Evolutionary conservation across 1,140 invertebrate species (phyloP), one percentile per base, ranked within the genome.

Genomic region (Drosophila paulistorum): DNA sequence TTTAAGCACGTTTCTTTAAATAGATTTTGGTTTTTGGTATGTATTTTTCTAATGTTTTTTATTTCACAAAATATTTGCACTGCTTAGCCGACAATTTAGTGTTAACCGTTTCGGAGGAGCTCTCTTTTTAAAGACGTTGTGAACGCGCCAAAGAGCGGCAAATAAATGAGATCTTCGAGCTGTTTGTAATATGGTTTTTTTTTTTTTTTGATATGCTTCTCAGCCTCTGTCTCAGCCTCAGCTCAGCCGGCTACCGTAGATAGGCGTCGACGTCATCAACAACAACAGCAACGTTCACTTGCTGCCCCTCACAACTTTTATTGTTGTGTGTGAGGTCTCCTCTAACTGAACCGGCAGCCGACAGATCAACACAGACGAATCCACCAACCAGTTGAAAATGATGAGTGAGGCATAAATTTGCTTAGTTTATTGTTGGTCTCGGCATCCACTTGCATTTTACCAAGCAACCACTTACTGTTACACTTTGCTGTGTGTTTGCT

Each of bases 141-240:
- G 90, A 71, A 87, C 90, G 78, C 80, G 80, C 81, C 78, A 86
- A 81, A 74, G 78, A 79, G 85, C 85, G 76, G 86, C 90, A 84
- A 90, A 91, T 91, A 91, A 91, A 91, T 91, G 90, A 91, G 85
- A 91, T 91, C 81, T 91, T 74, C 65, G 79, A 64, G 74, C 77
- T 71, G 73, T 79, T 81, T 85, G 82, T 90, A 91, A 91, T 91
- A 90, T 82, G 85, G 84, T 91, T 91, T 75, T 72, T 74, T 71
- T 74, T 85, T 79, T 51, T 51, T 20, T 51, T 20, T 51, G 13
- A 13, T 54, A 20, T 58, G 69, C 61, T 59, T 60, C 65, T 33
- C 30, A 30, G 35, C 37, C 57, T 65, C 65, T 57, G 58, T 37
- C 41, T 71, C 65, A 30, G 70, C 42, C 7, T 45, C 42, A 23